Evolutionary conservation across 1,140 invertebrate species (phyloP).

Genomic region (Probaryconus sp.): DNA sequence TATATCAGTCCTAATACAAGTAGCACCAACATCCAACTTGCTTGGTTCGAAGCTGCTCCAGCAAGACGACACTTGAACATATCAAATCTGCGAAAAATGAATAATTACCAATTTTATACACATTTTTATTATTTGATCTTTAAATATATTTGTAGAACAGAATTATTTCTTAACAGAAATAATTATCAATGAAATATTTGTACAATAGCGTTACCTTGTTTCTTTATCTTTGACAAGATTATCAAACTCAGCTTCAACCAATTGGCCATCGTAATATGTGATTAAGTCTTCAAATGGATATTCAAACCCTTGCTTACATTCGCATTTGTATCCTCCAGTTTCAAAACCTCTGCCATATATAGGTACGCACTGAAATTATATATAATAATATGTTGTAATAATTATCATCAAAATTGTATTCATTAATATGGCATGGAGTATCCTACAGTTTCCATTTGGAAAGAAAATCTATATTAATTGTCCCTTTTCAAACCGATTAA

Average conservation of each 20-base stretch:
- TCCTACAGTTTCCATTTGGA: too few species aligned
- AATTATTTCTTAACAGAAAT: neutral
- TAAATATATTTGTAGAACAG: neutral
- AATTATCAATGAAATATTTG: too few species aligned
- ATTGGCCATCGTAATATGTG: conserved; percentile 97
- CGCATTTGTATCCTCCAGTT: conserved; percentile 98
- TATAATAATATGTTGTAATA: too few species aligned
- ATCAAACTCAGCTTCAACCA: conserved; percentile 95
- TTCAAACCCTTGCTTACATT: conserved; percentile 97
- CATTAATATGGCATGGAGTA: too few species aligned
- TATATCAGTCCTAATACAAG: conserved; percentile 63
- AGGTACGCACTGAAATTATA: conserved; percentile 92
- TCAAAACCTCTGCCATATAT: conserved; percentile 94
- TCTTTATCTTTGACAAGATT: conserved; percentile 88
- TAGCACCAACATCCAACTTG: conserved; percentile 75
- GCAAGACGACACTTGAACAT: conserved; percentile 95
- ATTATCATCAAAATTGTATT: conserved; percentile 1
- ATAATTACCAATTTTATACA: neutral
- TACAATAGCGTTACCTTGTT: conserved; percentile 86
- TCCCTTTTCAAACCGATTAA: too few species aligned
- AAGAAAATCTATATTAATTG: too few species aligned
- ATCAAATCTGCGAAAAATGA: conserved; percentile 82
- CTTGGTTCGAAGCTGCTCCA: conserved; percentile 83
- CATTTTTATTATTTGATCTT: neutral
- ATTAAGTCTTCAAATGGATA: conserved; percentile 97